phyloP scores from a whole-genome alignment of 2,797 vertebrate species.

The Urophycis tenuis region DNA sequence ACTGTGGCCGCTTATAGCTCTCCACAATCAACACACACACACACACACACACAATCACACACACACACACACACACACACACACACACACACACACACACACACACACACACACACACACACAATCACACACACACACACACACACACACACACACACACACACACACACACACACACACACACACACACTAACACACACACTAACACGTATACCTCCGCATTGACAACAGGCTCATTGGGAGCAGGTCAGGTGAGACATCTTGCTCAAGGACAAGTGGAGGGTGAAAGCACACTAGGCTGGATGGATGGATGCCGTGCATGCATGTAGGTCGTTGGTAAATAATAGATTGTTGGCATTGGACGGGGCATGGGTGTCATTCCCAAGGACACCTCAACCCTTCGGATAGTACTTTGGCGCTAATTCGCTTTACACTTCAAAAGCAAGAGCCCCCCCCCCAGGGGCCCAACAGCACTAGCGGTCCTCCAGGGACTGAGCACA shows the following conservation, averaged over 20 bases:
- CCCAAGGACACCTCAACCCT: not conserved
- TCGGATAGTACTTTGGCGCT: not conserved
- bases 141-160: not conserved
- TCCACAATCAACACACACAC: not conserved
- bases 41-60: not conserved
- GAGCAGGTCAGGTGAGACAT: not conserved
- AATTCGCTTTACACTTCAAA: not conserved
- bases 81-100: conserved; percentile 16
- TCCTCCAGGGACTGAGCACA: not conserved
- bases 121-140: not conserved
- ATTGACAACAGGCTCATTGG: not conserved
- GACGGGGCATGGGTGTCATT: not conserved
- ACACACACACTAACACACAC: not conserved
- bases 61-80: conserved; percentile 12
- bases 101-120: no score
- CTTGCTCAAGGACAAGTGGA: not conserved
- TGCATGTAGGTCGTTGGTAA: not conserved
- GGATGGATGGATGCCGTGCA: not conserved
- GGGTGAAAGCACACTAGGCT: not conserved
- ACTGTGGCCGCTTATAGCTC: no score
- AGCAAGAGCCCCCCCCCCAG: not conserved
- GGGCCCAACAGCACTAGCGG: not conserved
- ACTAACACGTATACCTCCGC: not conserved
- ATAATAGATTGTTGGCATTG: not conserved
- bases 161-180: conserved; percentile 21